A percentile compares a stretch with the other conserved stretches of the same genome.
phyloP scores from a whole-genome alignment of 2,797 vertebrate genomes.

The Anisognathus igniventris region DNA sequence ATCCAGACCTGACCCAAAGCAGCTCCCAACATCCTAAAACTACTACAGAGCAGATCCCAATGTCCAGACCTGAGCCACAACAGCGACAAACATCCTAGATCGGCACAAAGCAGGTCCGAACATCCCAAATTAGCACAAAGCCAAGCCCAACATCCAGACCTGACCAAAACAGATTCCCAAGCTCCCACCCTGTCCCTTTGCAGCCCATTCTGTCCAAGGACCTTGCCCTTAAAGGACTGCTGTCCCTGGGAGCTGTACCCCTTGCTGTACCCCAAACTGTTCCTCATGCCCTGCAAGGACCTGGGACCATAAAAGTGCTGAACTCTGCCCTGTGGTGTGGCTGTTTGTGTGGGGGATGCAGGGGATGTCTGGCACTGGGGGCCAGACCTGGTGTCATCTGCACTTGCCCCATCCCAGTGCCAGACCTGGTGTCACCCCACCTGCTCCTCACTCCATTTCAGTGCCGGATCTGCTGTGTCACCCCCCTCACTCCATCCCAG shows the following conservation, averaged over 20 bases:
- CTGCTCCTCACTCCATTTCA: neutral
- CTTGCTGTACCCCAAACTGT: neutral
- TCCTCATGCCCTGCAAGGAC: rapidly evolving
- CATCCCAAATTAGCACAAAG: neutral
- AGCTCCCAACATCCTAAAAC: neutral
- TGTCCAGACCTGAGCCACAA: neutral
- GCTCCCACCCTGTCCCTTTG: neutral
- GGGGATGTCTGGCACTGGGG: rapidly evolving
- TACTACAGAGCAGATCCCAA: neutral
- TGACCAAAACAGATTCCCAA: neutral
- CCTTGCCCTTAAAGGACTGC: neutral
- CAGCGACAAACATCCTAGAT: neutral
- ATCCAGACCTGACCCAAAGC: neutral
- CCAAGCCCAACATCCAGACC: neutral
- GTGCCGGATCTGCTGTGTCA: neutral
- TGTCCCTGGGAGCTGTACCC: too few species aligned
- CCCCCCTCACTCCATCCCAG: neutral
- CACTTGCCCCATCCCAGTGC: neutral
- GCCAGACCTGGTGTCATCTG: neutral
- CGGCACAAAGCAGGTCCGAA: rapidly evolving
- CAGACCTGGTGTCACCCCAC: rapidly evolving
- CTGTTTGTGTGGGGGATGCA: neutral
- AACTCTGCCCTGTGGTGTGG: neutral
- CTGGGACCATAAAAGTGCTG: neutral
- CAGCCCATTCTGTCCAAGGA: rapidly evolving